Evolutionary conservation across 2,888 invertebrate genomes (phyloP).

Genomic region (Antheraea yamamai): DNA sequence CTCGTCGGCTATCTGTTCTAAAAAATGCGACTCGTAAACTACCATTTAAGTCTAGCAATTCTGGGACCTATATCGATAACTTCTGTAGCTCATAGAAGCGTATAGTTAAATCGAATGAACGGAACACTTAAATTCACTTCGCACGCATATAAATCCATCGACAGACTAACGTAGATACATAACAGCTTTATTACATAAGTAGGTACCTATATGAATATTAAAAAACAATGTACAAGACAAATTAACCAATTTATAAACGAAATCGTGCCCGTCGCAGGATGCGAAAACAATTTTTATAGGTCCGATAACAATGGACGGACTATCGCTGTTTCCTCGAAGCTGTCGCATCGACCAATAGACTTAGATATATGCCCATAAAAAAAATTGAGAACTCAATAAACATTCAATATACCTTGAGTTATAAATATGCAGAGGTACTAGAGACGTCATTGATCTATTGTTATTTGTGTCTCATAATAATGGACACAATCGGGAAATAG

Average conservation of each 20-base stretch:
- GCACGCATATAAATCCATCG: not conserved
- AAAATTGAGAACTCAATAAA: constrained; percentile 46
- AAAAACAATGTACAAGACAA: constrained; percentile 27
- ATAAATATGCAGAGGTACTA: not conserved
- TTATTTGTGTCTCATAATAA: not conserved
- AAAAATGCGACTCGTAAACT: too few relatives aligned
- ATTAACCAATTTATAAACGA: constrained; percentile 58
- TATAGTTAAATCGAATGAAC: too few relatives aligned
- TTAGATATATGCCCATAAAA: constrained; percentile 40
- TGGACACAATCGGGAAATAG: not conserved
- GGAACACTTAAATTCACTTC: not conserved
- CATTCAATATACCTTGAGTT: constrained; percentile 2
- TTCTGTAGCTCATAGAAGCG: too few relatives aligned
- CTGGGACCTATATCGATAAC: too few relatives aligned
- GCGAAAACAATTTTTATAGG: constrained; percentile 42
- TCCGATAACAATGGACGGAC: constrained; percentile 33
- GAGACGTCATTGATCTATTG: not conserved
- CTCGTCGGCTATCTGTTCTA: too few relatives aligned
- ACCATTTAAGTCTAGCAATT: too few relatives aligned
- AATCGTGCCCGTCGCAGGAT: constrained; percentile 49
- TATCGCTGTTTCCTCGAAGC: constrained; percentile 16
- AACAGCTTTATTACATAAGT: not conserved
- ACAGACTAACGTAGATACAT: not conserved
- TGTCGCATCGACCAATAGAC: constrained; percentile 35
- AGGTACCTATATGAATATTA: constrained; percentile 19